Evolutionary conservation across 1,140 invertebrate species (phyloP), one percentile per base, ranked within the genome.

Genomic region (Epicauta chinensis): DNA sequence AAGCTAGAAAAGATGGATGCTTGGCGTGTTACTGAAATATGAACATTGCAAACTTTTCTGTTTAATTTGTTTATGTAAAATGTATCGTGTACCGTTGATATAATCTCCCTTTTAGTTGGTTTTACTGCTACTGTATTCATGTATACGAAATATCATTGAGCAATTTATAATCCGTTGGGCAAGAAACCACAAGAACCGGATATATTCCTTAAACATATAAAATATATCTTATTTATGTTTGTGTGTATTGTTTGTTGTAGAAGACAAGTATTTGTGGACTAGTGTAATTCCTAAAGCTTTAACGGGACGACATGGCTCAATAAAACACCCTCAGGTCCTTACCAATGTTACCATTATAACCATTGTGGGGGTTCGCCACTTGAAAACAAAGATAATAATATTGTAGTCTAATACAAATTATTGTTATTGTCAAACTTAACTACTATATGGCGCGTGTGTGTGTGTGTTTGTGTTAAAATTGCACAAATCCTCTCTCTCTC

Each of bases 341-440:
- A 49, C 37, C 35, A 16, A 49, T 29, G 31, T 15, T 30, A 40
- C 49, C 40, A 43, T 43, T 36, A 41, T 44, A n/a, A 23, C 23
- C 7, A 38, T 32, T 16, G 36, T 23, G 23, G 7, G 23, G 23
- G 23, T 5, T 23, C n/a, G n/a, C n/a, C n/a, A n/a, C 23, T 23
- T 23, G 36, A 42, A 49, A 57, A 57, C 55, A 57, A 57, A 53
- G 45, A 43, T 38, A 53, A 49, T 53, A 57, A 57, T 23, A 2
- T 39, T 16, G 48, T 45, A 36, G 43, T 36, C 50, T 48, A n/a
- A 39, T 35, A 39, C 43, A 53, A 57, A 57, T 57, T 53, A 57
- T 57, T 44, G 44, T 53, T 57, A 57, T 57, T 51, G 55, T 57
- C 55, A 53, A 57, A 57, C 41, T 57, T 53, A 38, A 53, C 41